Conservation (phyloP, 2,113 vertebrate genomes). For the Proteles cristata region DNA sequence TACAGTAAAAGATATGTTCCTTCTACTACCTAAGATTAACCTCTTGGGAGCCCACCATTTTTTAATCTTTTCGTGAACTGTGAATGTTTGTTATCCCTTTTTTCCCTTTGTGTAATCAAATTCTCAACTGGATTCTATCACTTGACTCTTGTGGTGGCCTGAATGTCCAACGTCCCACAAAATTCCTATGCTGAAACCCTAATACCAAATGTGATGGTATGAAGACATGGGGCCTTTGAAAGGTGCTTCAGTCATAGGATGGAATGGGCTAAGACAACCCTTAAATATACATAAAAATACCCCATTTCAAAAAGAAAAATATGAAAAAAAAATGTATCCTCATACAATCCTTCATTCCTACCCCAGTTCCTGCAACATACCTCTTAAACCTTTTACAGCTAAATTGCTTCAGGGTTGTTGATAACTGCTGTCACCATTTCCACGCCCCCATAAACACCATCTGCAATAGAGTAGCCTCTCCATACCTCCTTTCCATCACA, state of each 20-base stretch:
- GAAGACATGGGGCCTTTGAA: not conserved
- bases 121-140: not conserved
- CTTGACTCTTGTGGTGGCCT: not conserved
- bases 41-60: not conserved
- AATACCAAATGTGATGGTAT: not conserved
- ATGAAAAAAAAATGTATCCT: not conserved
- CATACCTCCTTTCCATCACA: not conserved
- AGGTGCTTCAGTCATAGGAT: not conserved
- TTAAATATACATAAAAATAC: not conserved
- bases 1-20: not conserved
- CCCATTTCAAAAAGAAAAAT: not conserved
- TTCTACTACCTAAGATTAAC: not conserved
- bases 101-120: not conserved
- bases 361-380: not conserved
- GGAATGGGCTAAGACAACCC: not conserved
- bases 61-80: not conserved
- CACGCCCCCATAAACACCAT: not conserved
- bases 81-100: not conserved
- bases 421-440: not conserved
- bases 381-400: not conserved
- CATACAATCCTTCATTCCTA: not conserved
- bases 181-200: not conserved
- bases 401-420: not conserved
- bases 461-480: not conserved
- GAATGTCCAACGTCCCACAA: not conserved